These are phyloP conservation scores for Philonicus albiceps DNA, from an alignment of 2,888 invertebrate species.

Conservation along the genomic window DNA sequence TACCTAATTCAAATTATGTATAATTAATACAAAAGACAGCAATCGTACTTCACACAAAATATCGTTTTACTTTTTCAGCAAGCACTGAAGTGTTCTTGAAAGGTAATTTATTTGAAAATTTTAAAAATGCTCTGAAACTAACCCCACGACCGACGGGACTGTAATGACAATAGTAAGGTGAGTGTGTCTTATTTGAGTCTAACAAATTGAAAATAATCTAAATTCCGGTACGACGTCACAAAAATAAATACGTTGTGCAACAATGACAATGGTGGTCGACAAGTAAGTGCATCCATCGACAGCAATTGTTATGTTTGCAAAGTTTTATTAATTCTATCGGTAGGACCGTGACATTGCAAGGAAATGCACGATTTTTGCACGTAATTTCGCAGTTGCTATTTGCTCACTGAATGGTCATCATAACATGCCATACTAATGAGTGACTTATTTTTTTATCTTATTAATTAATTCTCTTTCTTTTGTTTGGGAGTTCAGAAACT, in stretches of 20 bases:
- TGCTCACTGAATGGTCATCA: neutral
- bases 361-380: neutral
- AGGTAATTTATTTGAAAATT: neutral
- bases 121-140: neutral
- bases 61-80: neutral
- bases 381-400: neutral
- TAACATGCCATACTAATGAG: neutral
- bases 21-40: neutral
- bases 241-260: neutral
- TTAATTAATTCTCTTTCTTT: neutral
- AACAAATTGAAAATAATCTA: neutral
- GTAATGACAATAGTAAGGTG: neutral
- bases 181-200: neutral
- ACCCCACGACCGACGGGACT: neutral
- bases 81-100: neutral
- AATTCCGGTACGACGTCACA: neutral
- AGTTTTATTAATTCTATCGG: neutral
- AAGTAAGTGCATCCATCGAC: neutral
- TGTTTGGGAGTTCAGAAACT: neutral
- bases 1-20: neutral
- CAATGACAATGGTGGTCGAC: neutral
- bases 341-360: neutral
- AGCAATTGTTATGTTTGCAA: neutral
- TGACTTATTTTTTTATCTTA: neutral
- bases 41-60: neutral